Percentiles rank a stretch among this genome's conserved stretches.
Conservation (phyloP, 1,140 invertebrate genomes). For the Chrysomallon squamiferum region DNA sequence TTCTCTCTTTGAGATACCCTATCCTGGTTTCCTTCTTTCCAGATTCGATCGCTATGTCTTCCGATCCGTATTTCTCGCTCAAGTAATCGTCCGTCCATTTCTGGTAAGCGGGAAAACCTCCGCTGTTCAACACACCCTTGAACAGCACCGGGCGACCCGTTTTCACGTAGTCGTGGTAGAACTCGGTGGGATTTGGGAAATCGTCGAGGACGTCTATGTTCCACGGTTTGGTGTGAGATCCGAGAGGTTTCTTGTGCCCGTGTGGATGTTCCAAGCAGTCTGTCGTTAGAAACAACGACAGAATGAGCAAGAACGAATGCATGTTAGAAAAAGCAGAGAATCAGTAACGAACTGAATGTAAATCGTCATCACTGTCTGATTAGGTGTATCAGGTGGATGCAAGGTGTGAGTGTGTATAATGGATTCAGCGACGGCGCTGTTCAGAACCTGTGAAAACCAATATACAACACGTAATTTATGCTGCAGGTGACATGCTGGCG, state of each 20-base stretch:
- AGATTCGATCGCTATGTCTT: background rate
- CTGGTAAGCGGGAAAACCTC: background rate
- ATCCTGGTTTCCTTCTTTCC: background rate
- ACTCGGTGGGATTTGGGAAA: background rate
- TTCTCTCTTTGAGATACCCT: background rate
- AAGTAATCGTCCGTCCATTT: slow-evolving; percentile 5
- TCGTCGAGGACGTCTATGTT: background rate
- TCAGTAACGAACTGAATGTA: too few relatives aligned
- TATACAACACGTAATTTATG: too few relatives aligned
- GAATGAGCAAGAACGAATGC: too few relatives aligned
- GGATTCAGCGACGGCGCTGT: too few relatives aligned
- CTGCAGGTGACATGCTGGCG: too few relatives aligned
- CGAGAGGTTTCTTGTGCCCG: slow-evolving; percentile 1
- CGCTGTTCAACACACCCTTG: background rate
- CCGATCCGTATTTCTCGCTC: background rate
- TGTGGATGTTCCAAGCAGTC: too few relatives aligned
- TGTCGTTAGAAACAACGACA: too few relatives aligned
- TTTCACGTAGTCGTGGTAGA: background rate
- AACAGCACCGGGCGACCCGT: background rate
- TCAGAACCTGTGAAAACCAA: too few relatives aligned
- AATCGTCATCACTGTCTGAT: too few relatives aligned
- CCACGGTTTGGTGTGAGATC: background rate
- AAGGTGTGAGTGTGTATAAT: too few relatives aligned
- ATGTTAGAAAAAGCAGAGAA: too few relatives aligned
- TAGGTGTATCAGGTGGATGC: too few relatives aligned